Base-by-base conservation (phyloP, 2,113 vertebrate species). In the Oxyruncus cristatus region DNA sequence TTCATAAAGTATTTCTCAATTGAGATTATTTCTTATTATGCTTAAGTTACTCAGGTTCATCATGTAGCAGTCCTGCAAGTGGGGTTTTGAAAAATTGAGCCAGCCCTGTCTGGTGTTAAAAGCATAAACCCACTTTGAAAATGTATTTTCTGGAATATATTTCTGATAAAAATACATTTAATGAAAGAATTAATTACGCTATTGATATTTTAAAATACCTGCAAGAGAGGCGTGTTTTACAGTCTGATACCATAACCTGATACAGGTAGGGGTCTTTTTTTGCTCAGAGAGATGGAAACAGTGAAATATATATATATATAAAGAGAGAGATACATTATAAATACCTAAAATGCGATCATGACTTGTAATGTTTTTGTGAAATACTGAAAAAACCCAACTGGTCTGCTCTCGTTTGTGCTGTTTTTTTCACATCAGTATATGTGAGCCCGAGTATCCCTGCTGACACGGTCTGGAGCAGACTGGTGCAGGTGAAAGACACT, bases 1-100 rank as follows among this genome's bases (percentile, higher is more conserved):
- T 96, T 97, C 91, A 93, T 75, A 85, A 73, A 16, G 41, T 89
- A 65, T 93, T 97, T 93, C 58, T 94, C 86, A 85, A n/a, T 15
- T 85, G 67, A 85, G 65, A 53, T 92, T 86, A 71, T 84, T 95
- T 91, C 44, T 84, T 84, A 85, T 44, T 55, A 62, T 56, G 19
- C 65, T 84, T 83, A 71, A 39, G 33, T 78, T 89, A 23, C 68
- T 82, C 50, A 35, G 42, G 78, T 92, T 85, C 23, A 49, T 88
- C 53, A 26, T 73, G 50, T 66, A 67, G 53, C 42, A 70, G 37
- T 50, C 44, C 56, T 59, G 2, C 23, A 42, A 44, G 44, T 24
- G 52, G 20, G 9, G 5, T 76, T 95, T 79, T 91, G 65, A 55
- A 82, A 47, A 52, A n/a, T 0, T 30, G 41, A 81, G 19, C 41